A percentile compares a stretch with the other conserved stretches of the same genome.
These are phyloP conservation scores for Drosophila testacea DNA, from an alignment of 2,888 invertebrate species.

Conservation along the genomic window DNA sequence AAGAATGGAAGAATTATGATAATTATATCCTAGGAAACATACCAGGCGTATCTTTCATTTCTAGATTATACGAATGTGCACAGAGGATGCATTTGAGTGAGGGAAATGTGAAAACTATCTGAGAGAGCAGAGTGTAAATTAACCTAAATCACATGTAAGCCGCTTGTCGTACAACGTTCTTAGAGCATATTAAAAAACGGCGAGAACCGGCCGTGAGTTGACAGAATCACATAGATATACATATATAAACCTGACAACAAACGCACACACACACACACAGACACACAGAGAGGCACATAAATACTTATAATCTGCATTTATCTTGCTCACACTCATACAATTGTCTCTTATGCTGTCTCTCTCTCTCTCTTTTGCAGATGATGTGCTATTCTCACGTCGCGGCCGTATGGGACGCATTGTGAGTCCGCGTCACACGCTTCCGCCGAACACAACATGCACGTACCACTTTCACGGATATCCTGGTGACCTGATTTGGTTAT, in stretches of 20 bases:
- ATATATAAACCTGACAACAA: constrained; percentile 14
- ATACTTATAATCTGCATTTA: constrained; percentile 42
- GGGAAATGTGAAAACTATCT: constrained; percentile 14
- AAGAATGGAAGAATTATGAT: not conserved
- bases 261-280: not conserved
- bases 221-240: constrained; percentile 19
- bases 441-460: constrained; percentile 94
- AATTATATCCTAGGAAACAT: not conserved
- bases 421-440: constrained; percentile 93
- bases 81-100: not conserved
- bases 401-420: constrained; percentile 90
- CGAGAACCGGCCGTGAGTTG: constrained; percentile 46
- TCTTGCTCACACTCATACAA: constrained; percentile 30
- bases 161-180: constrained; percentile 75
- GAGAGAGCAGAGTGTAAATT: constrained; percentile 69
- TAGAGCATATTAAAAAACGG: constrained; percentile 70
- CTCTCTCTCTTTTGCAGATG: constrained; percentile 80
- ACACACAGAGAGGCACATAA: constrained; percentile 2
- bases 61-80: no score
- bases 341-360: constrained; percentile 6
- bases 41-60: not conserved
- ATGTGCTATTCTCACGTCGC: constrained; percentile 86
- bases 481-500: constrained; percentile 94
- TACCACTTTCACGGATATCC: constrained; percentile 93
- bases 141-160: constrained; percentile 78